Evolutionary conservation across 2,888 invertebrate genomes (phyloP).

Genomic region (Lottia scabra): DNA sequence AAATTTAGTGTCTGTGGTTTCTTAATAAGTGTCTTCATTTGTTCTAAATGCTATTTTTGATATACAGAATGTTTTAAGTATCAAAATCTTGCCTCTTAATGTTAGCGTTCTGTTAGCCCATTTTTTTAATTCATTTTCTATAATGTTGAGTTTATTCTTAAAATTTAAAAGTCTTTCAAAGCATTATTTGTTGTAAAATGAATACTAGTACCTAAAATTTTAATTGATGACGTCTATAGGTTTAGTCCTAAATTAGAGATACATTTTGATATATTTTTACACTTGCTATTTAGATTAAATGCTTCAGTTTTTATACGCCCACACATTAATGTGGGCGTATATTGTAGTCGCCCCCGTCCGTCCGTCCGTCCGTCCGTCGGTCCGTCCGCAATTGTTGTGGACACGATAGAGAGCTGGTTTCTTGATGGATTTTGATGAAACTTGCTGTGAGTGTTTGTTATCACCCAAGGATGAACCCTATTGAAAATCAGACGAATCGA

Average conservation of each 20-base stretch:
- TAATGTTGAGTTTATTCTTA: background rate
- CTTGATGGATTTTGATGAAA: no score
- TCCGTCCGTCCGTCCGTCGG: no score
- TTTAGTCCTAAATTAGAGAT: background rate
- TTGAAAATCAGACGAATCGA: no score
- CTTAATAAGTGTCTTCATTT: background rate
- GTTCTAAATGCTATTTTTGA: background rate
- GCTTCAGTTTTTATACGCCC: background rate
- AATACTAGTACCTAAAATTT: background rate
- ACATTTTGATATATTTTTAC: background rate
- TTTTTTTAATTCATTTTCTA: background rate
- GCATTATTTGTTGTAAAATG: background rate
- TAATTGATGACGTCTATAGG: background rate
- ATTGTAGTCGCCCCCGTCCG: no score
- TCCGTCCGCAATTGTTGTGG: no score
- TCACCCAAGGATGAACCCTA: no score
- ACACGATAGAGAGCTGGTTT: no score
- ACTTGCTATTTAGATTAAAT: background rate
- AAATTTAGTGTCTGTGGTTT: no score
- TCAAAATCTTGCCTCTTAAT: background rate
- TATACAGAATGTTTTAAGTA: background rate
- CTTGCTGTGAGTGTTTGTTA: no score
- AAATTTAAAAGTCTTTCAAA: background rate
- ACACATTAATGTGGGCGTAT: no score
- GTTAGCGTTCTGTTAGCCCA: background rate